Base-by-base conservation (phyloP, 2,888 invertebrate genomes). In the Hypomecis atomaria region DNA sequence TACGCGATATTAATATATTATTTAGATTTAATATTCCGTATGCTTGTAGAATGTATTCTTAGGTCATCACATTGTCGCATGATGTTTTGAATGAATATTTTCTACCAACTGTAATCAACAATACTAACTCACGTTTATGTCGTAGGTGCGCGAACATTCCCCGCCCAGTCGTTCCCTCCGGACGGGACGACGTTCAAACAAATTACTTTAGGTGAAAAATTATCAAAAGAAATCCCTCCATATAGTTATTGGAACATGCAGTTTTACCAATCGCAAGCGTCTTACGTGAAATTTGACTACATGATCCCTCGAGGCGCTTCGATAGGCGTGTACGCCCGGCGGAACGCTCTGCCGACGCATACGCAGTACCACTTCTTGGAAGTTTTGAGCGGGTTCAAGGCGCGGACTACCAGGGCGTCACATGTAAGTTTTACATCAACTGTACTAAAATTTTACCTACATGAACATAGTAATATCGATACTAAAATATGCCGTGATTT, bases 191-290 rank as follows among this genome's bases (percentile, higher is more conserved):
- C 98, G 59, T 98, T 98, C 90, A 96, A 96, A 78, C 97, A 98
- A 94, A 97, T 98, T 80, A 95, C 96, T 74, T 93, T 98, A 82
- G 98, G 98, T 73, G 96, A 97, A 89, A 96, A 96, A 84, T 94
- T 98, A 79, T 96, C 96, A 79, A 96, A 97, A 90, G 96, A 97
- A 92, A 97, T 99, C 84, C 96, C 96, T 81, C 96, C 98, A 71
- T 98, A 98, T 92, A 97, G 98, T 85, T 98, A 98, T 89, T 98
- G 98, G 98, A 98, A 98, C 90, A 97, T 98, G 96, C 98, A 98
- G 90, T 98, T 99, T 90, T 98, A 97, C 91, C 98, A 98, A 89
- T 97, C 97, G 67, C 97, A 98, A 90, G 96, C 98, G 59, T 96
- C 97, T 52, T 98, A 98, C 90, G 97, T 99, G 58, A 97, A 97